Evolutionary conservation across 2,113 vertebrate species (phyloP).

Genomic region (Petrocephalus microphthalmus): DNA sequence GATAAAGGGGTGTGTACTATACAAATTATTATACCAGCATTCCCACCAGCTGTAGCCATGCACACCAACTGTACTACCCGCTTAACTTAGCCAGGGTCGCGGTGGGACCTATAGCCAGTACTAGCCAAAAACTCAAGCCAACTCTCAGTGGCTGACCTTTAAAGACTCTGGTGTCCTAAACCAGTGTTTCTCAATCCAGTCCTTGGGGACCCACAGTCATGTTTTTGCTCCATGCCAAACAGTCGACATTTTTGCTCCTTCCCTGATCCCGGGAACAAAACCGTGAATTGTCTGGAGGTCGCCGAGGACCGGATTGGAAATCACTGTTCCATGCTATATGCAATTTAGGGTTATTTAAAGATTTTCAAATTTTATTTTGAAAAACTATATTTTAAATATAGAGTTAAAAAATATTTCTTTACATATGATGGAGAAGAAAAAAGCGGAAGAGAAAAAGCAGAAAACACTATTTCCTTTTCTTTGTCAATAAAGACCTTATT

Average conservation of each 20-base stretch:
- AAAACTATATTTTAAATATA: not conserved
- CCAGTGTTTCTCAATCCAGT: not conserved
- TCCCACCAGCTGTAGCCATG: not conserved
- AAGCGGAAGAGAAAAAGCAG: not conserved
- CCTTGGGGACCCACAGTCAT: not conserved
- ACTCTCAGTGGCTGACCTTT: not conserved
- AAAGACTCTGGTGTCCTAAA: not conserved
- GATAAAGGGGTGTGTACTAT: not conserved
- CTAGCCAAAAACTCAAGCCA: not conserved
- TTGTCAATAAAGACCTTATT: not conserved
- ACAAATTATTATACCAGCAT: not conserved
- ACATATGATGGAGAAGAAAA: not conserved
- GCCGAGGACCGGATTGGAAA: not conserved
- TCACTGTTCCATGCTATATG: not conserved
- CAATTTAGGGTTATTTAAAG: not conserved
- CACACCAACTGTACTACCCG: not conserved
- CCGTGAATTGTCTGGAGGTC: no score
- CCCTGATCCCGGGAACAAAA: no score
- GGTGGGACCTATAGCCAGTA: not conserved
- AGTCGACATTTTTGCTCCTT: not conserved
- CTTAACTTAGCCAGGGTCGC: not conserved
- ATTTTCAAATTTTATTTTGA: not conserved
- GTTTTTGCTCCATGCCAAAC: not conserved
- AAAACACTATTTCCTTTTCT: not conserved
- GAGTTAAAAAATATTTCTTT: not conserved